Base-by-base conservation (phyloP, 92 coral and sea anemone genomes). In the Ricordea florida region DNA sequence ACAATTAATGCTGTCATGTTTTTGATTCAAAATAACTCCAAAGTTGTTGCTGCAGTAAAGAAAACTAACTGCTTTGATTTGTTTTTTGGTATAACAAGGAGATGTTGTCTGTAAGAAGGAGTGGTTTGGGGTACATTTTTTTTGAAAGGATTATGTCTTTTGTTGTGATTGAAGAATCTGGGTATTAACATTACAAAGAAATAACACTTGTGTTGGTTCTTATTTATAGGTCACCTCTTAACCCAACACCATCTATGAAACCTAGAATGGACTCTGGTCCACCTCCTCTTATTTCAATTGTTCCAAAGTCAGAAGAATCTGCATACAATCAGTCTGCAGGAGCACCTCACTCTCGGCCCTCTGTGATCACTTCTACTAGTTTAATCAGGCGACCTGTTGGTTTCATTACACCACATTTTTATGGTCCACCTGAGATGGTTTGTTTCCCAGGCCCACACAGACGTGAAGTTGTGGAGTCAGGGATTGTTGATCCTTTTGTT, bases 341-440 rank as follows among this genome's bases (percentile, higher is more conserved):
- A 10, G 84, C 83, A 23, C 78, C 89, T 24, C 97, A 87, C 70
- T 82, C 93, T 27, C 65, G 99, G 40, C 93, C 97, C 40, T 96
- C 99, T 32, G 99, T 96, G n/a, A 96, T 96, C 23, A 96, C 99
- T 15, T 86, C 99, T 5, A 90, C 99, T 48, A 90, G 92, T 20
- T 83, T 96, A 61, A 82, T 94, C 35, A 91, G 87, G 28, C 86
- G 89, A n/a, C 94, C 99, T 17, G 88, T 96, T 45, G 84, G 85
- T 57, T 96, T 81, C 60, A 80, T 82, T 82, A 62, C 78, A 10
- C 86, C 86, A 55, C 89, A 82, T 32, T 40, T 83, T 16, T 74
- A 70, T 25, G 37, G 81, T 20, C 90, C 76, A 56, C 51, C 81
- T 26, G 71, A 72, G 15, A 62, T 76, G 79, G 61, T 72, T 20